Conservation (phyloP, 2,888 invertebrate genomes). For the Coronaproctus castanopsis region DNA sequence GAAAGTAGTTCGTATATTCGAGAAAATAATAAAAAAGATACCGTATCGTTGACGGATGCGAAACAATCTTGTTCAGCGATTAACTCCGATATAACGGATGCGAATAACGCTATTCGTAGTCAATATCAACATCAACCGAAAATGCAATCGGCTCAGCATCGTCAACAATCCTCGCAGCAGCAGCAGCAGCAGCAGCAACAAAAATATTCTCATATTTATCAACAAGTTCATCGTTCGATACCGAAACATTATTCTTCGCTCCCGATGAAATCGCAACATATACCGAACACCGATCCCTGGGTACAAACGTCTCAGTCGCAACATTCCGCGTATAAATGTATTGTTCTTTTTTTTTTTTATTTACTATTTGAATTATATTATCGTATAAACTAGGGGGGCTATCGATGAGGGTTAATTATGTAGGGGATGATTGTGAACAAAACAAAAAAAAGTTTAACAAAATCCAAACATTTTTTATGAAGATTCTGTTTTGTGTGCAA, state of each 20-base stretch:
- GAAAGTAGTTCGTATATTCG: conserved; percentile 24
- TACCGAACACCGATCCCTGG: conserved; percentile 28
- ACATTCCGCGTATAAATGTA: neutral
- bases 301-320: conserved; percentile 8
- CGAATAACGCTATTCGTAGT: conserved; percentile 18
- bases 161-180: conserved; percentile 17
- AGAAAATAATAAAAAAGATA: conserved; percentile 13
- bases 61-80: conserved; percentile 27
- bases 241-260: conserved; percentile 14
- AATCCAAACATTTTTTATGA: too few species aligned
- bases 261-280: conserved; percentile 19
- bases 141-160: conserved; percentile 14
- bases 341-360: too few species aligned
- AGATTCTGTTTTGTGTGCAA: too few species aligned
- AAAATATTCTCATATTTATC: neutral
- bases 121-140: conserved; percentile 24
- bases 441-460: too few species aligned
- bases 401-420: too few species aligned
- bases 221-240: conserved; percentile 9
- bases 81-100: conserved; percentile 27
- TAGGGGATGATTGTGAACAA: too few species aligned
- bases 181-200: conserved; percentile 17
- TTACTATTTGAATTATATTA: too few species aligned
- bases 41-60: conserved; percentile 15
- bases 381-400: too few species aligned